Percentiles rank a stretch among this genome's conserved stretches.
These are phyloP conservation scores for Sepiola atlantica DNA, from an alignment of 2,888 invertebrate species.

Conservation along the genomic window DNA sequence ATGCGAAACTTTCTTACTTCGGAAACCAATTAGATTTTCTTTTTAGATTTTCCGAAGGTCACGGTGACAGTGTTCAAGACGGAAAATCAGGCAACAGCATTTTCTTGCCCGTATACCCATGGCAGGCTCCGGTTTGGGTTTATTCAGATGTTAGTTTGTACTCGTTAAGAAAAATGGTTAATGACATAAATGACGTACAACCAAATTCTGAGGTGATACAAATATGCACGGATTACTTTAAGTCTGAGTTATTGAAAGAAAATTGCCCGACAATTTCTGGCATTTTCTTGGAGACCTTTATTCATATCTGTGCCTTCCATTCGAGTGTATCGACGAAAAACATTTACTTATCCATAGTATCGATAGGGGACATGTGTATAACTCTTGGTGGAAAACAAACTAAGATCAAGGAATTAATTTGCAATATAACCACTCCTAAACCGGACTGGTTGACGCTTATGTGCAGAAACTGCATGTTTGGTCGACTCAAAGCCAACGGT, in stretches of 20 bases:
- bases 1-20: slow-evolving; percentile 59
- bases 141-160: slow-evolving; percentile 57
- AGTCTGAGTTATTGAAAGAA: slow-evolving; percentile 50
- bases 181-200: slow-evolving; percentile 48
- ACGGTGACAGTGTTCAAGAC: slow-evolving; percentile 58
- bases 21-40: slow-evolving; percentile 55
- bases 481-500: slow-evolving; percentile 50
- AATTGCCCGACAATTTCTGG: slow-evolving; percentile 50
- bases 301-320: background rate
- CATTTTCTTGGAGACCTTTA: background rate
- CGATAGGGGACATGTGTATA: background rate
- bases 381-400: slow-evolving; percentile 49
- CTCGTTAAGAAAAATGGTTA: background rate
- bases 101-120: slow-evolving; percentile 60
- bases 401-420: slow-evolving; percentile 51
- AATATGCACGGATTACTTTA: slow-evolving; percentile 56
- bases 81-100: slow-evolving; percentile 56
- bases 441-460: slow-evolving; percentile 58
- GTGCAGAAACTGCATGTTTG: slow-evolving; percentile 58
- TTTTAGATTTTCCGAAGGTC: slow-evolving; percentile 60
- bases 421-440: slow-evolving; percentile 51
- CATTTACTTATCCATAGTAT: background rate
- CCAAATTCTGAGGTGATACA: slow-evolving; percentile 48
- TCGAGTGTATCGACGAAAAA: background rate
- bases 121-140: slow-evolving; percentile 62